Conservation (phyloP, 2,888 invertebrate genomes). For the Heliconius ethilla region DNA sequence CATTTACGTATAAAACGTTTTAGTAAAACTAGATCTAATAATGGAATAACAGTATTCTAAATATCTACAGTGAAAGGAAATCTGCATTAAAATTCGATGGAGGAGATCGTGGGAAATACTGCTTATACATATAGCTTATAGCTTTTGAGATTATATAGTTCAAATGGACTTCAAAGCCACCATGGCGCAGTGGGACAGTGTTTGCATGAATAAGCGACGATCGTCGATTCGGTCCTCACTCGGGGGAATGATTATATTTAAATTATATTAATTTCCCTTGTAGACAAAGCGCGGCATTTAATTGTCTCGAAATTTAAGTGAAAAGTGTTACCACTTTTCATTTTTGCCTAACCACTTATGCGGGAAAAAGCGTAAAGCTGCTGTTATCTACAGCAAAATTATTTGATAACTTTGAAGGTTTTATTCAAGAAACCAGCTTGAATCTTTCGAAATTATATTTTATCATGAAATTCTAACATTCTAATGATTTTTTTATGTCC, state of each 20-base stretch:
- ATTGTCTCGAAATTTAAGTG: too few relatives aligned
- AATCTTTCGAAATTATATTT: too few relatives aligned
- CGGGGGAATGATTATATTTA: not conserved
- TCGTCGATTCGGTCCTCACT: not conserved
- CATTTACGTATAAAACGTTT: slow-evolving; percentile 17
- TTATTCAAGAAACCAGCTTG: too few relatives aligned
- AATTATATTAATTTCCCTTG: too few relatives aligned
- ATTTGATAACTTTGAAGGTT: too few relatives aligned
- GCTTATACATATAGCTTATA: not conserved
- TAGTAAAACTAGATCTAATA: slow-evolving; percentile 7
- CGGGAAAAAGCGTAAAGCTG: too few relatives aligned
- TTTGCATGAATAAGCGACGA: not conserved
- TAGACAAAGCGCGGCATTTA: too few relatives aligned
- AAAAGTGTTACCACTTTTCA: too few relatives aligned
- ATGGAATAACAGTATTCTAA: slow-evolving; percentile 29
- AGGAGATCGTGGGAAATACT: slow-evolving; percentile 39
- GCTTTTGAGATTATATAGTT: not conserved
- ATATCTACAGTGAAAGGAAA: slow-evolving; percentile 41
- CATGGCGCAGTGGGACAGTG: not conserved
- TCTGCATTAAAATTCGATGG: slow-evolving; percentile 15
- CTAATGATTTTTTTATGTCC: not conserved
- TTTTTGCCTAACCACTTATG: too few relatives aligned
- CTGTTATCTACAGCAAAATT: too few relatives aligned
- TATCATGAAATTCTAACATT: too few relatives aligned
- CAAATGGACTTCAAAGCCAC: not conserved